Evolutionary conservation across 2,888 invertebrate genomes (phyloP).

Genomic region (Parasteatoda lunata): DNA sequence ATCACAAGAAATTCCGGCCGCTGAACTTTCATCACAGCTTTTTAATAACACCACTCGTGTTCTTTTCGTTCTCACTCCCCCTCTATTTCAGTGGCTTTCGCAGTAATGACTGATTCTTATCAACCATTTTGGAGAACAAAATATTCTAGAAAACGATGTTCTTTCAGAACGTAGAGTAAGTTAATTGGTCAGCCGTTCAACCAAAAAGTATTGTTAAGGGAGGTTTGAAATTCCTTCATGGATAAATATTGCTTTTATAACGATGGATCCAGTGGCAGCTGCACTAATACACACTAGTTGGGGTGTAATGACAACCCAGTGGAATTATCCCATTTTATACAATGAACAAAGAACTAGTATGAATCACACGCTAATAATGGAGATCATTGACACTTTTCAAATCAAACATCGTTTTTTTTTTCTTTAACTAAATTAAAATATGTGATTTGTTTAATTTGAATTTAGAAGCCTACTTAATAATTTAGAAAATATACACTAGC

Average conservation of each 20-base stretch:
- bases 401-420: too few species aligned
- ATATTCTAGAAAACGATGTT: not conserved
- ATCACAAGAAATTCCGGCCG: not conserved
- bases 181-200: not conserved
- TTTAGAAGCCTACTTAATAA: too few species aligned
- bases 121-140: not conserved
- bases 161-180: not conserved
- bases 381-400: too few species aligned
- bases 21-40: not conserved
- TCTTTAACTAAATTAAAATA: too few species aligned
- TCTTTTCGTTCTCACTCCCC: conserved; percentile 1
- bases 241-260: not conserved
- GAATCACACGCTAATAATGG: too few species aligned
- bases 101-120: conserved; percentile 1
- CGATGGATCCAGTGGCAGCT: not conserved
- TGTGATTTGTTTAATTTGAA: too few species aligned
- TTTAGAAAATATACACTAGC: too few species aligned
- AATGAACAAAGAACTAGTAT: too few species aligned
- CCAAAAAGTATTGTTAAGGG: not conserved
- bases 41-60: not conserved
- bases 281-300: not conserved
- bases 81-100: not conserved
- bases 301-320: too few species aligned
- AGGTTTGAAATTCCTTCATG: not conserved
- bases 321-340: too few species aligned